Base-by-base conservation (phyloP, 2,888 invertebrate genomes). In the Chamaedrilus cognettii region DNA sequence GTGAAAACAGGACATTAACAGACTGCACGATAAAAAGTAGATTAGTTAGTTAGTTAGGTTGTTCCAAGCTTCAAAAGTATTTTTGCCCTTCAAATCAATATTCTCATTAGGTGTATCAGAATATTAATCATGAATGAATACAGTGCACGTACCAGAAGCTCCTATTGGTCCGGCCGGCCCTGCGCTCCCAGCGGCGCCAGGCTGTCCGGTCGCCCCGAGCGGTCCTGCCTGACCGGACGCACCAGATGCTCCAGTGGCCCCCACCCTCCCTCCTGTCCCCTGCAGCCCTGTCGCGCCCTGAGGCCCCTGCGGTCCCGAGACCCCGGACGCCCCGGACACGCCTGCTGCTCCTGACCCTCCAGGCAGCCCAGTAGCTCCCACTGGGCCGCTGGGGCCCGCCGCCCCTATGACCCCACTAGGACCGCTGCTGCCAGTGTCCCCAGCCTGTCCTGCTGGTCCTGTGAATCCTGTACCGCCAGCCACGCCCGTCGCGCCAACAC, bases 381-480 rank as follows among this genome's bases (percentile, higher is more conserved):
- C 34, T 1, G 60, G 34, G 31, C 72, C 63, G 2, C n/a, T 33
- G 3, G 49, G 31, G n/a, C 58, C 58, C 30, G 15, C 4, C 23
- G 33, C 58, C 15, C 58, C 58, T 19, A 15, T 42, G 35, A 49
- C 28, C 32, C 64, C 64, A 23, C 23, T 32, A n/a, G 56, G 56
- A 33, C 64, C 64, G 3, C 7, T 4, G 2, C 28, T 33, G 28
- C 65, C 65, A 15, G 58, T 32, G 7, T 26, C 33, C 0, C 58
- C 58, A 19, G 58, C 26, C 33, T 11, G 58, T 19, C 58, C 60
- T 28, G 31, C 26, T 60, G 11, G 60, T 11, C 60, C 60, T 26
- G 60, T 60, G 60, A 49, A 49, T 2, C 60, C 60, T 60, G 42
- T 19, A 15, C 19, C 65, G 7, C 70, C 71, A 89, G 62, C 31